A percentile compares a stretch with the other conserved stretches of the same genome.
Evolutionary conservation across 2,888 invertebrate species (phyloP).

Genomic region (Argyresthia albistria): DNA sequence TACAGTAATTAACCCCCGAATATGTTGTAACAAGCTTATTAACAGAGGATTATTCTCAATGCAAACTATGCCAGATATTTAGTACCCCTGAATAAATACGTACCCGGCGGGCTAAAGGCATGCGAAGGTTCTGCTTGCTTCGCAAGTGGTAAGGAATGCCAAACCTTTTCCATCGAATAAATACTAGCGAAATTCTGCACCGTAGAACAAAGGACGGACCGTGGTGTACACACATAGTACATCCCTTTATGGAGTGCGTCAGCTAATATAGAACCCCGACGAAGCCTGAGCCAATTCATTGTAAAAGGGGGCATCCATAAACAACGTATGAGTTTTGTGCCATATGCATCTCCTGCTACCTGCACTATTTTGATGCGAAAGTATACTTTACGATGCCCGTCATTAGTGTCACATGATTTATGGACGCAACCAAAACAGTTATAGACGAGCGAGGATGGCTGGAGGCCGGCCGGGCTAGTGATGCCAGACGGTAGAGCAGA

Average conservation of each 20-base stretch:
- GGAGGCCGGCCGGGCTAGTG: constrained; percentile 31
- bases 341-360: no score
- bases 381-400: not conserved
- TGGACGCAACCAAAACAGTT: not conserved
- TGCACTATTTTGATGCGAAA: not conserved
- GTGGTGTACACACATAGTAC: no score
- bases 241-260: constrained; percentile 15
- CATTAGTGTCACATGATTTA: not conserved
- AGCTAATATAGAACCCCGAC: constrained; percentile 36
- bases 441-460: not conserved
- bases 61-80: constrained; percentile 31
- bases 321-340: no score
- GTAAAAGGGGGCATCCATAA: constrained; percentile 20
- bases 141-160: no score
- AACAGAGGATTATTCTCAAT: constrained; percentile 13
- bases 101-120: constrained; percentile 6
- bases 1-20: not conserved
- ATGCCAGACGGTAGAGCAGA: no score
- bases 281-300: constrained; percentile 41
- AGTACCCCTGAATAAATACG: constrained; percentile 6
- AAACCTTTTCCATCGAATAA: constrained; percentile 21
- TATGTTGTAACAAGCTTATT: not conserved
- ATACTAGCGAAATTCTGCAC: constrained; percentile 20
- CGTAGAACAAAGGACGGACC: not conserved
- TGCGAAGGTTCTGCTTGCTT: not conserved